phyloP scores from a whole-genome alignment of 2,888 invertebrate species.

The Calameuta idolon region DNA sequence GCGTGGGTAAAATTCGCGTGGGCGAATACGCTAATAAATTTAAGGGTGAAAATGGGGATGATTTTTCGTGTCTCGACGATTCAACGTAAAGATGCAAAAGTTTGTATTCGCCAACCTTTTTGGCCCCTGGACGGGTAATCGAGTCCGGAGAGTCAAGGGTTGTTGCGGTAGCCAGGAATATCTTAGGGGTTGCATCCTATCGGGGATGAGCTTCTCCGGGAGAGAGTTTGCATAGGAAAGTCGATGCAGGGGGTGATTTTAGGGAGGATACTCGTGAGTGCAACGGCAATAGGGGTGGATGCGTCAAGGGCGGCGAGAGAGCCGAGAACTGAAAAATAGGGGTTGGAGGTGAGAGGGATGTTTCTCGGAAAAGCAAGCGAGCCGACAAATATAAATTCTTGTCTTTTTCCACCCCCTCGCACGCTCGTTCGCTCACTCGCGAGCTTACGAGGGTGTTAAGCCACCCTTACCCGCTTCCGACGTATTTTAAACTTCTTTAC shows the following conservation, averaged over 20 bases:
- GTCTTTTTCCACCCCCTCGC: slow-evolving; percentile 10
- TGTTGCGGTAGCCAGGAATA: not conserved
- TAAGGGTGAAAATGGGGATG: not conserved
- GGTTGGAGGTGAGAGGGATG: slow-evolving; percentile 43
- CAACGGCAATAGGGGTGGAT: slow-evolving; percentile 1
- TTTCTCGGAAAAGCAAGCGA: slow-evolving; percentile 54
- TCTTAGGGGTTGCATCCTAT: slow-evolving; percentile 14
- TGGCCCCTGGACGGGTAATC: not conserved
- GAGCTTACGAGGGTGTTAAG: slow-evolving; percentile 51
- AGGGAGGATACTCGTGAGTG: slow-evolving; percentile 6
- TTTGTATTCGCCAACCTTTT: not conserved
- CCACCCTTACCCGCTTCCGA: slow-evolving; percentile 35
- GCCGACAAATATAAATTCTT: slow-evolving; percentile 57
- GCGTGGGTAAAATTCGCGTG: not conserved
- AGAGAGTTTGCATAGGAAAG: slow-evolving; percentile 18
- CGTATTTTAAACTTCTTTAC: slow-evolving; percentile 49
- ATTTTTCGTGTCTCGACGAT: not conserved
- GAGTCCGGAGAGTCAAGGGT: not conserved
- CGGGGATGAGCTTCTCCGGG: slow-evolving; percentile 21
- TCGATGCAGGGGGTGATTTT: not conserved
- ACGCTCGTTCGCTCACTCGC: slow-evolving; percentile 14
- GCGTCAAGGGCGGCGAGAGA: slow-evolving; percentile 14
- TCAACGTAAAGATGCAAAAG: not conserved
- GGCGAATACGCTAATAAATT: not conserved
- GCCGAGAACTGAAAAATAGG: slow-evolving; percentile 9